Base-by-base conservation (phyloP, 2,797 vertebrate genomes). In the Enteromius mattozi region DNA sequence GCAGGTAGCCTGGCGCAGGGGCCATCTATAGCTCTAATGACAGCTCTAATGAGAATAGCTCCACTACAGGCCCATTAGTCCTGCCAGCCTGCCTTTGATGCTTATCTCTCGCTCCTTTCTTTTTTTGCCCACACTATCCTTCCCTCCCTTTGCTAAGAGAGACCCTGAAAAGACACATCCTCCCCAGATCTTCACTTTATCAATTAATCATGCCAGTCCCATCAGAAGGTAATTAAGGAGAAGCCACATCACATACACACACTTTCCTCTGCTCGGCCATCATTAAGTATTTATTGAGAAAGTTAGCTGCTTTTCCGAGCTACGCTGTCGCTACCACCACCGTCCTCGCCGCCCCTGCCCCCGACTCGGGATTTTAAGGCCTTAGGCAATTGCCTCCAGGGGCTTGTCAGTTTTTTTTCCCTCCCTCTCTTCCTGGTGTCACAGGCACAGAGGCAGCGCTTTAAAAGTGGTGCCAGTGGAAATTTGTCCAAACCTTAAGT, bases 171-270 rank as follows among this genome's bases (percentile, higher is more conserved):
- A 97, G 96, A 96, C 93, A 95, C 92, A 95, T 95, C 78, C 94
- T 94, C 95, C 93, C 92, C 92, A 94, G 95, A 96, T 96, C 95
- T 95, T 92, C 87, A 95, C 96, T 96, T 97, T 96, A 98, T 99
- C 96, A 98, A 99, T 99, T 97, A 98, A 98, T 97, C 97, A 99
- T 98, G 95, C 91, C 92, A 96, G 96, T 97, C 96, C 96, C 96
- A 97, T 96, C 96, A 94, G 96, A 96, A 95, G 96, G 96, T 97
- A 98, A 98, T 98, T 98, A 98, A 95, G 94, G 92, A 91, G 94
- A 97, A 96, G 96, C 95, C 97, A 96, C 96, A 96, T 95, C 95
- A 96, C 94, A 94, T 93, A 93, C 80, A 49, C 83, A 71, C 89
- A 88, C 87, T 89, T 45, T 83, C 42, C 71, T 80, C 33, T 30